These are phyloP conservation scores for Drosophila pseudotakahashii DNA, from an alignment of 2,888 invertebrate genomes.

Conservation along the genomic window DNA sequence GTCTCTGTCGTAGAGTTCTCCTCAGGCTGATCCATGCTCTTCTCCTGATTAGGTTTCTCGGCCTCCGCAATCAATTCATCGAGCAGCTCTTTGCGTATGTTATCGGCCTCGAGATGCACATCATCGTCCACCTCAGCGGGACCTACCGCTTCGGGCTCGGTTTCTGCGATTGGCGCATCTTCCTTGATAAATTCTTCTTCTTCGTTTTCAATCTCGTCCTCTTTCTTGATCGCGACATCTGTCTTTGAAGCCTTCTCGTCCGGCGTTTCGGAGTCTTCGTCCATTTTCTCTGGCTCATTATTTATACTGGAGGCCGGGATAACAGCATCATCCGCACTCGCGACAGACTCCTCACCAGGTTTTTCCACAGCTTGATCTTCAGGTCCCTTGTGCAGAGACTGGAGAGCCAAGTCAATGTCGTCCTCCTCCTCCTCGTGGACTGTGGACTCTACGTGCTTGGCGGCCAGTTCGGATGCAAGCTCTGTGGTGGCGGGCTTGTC, in stretches of 20 bases:
- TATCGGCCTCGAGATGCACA: constrained; percentile 61
- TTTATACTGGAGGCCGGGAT: constrained; percentile 32
- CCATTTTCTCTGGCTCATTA: constrained; percentile 31
- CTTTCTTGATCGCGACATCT: constrained; percentile 25
- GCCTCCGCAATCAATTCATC: constrained; percentile 68
- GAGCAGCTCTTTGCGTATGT: constrained; percentile 59
- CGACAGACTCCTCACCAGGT: neutral
- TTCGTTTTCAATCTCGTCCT: constrained; percentile 36
- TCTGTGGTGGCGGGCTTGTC: constrained; percentile 44
- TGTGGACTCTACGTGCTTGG: constrained; percentile 18
- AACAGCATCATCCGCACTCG: constrained; percentile 3
- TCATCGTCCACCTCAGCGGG: constrained; percentile 39
- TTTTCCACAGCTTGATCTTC: constrained; percentile 32
- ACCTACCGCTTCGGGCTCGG: constrained; percentile 6
- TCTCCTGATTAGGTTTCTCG: constrained; percentile 20
- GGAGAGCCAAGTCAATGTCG: constrained; percentile 76
- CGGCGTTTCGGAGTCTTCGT: constrained; percentile 21
- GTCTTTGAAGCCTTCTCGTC: constrained; percentile 1
- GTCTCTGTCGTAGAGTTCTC: constrained; percentile 7
- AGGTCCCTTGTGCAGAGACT: constrained; percentile 73
- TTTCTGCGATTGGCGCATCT: constrained; percentile 25
- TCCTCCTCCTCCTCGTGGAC: constrained; percentile 65
- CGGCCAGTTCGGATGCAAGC: constrained; percentile 44
- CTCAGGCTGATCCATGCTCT: neutral
- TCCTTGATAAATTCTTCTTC: constrained; percentile 62